Percentiles rank a stretch among this genome's conserved stretches.
These are phyloP conservation scores for Sphenodon punctatus DNA, from an alignment of 2,797 vertebrate genomes.

Conservation along the genomic window DNA sequence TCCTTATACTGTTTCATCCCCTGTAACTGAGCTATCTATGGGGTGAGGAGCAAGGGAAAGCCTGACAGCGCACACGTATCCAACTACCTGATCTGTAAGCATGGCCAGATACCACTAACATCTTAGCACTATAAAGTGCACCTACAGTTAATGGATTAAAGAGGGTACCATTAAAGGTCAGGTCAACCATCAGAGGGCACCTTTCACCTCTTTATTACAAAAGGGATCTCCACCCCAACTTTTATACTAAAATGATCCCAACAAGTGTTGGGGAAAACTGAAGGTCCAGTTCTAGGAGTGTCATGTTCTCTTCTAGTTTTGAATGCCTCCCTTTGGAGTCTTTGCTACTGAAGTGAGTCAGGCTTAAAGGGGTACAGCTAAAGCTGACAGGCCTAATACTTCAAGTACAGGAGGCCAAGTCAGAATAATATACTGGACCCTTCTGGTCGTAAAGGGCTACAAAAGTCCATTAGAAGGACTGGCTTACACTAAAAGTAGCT, in stretches of 20 bases:
- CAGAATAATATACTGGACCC: too few relatives aligned
- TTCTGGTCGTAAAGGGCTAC: too few relatives aligned
- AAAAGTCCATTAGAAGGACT: too few relatives aligned
- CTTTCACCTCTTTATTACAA: neutral
- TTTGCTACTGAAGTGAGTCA: neutral
- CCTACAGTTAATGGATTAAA: neutral
- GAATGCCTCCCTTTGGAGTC: neutral
- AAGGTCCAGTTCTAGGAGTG: neutral
- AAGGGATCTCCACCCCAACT: neutral
- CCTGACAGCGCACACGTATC: neutral
- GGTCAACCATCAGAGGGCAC: neutral
- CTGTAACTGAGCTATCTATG: too few relatives aligned
- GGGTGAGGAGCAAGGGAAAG: too few relatives aligned
- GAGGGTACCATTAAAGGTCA: neutral
- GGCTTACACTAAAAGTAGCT: neutral
- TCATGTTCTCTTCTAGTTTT: neutral
- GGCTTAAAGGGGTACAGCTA: neutral
- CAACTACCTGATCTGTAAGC: rapidly evolving
- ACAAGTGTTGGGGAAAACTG: neutral
- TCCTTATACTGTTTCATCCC: too few relatives aligned
- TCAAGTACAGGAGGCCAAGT: too few relatives aligned
- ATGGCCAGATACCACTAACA: neutral
- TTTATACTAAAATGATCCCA: neutral
- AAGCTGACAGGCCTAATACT: neutral
- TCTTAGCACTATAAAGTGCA: neutral